Evolutionary conservation across 1,140 invertebrate genomes (phyloP), one percentile per base, ranked within the genome.

Genomic region (Drosophila mauritiana): DNA sequence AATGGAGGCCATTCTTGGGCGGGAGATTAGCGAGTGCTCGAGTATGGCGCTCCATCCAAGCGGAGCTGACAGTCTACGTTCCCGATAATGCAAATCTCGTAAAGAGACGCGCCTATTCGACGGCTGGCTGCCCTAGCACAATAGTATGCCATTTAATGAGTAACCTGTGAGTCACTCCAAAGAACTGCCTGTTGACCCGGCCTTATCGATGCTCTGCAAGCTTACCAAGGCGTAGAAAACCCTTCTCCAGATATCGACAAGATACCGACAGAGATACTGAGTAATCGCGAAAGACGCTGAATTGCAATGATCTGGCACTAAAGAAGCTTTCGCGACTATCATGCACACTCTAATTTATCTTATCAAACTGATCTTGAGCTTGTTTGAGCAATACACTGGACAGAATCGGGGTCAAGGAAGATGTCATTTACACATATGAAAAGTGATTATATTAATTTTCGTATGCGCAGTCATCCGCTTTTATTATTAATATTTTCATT

Each of bases 331-430:
- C 42, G n/a, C 22, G n/a, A 25, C 59, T 80, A 80, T 70, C 83
- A 70, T 45, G 56, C 63, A 72, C 61, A 61, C 40, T 36, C 48
- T 58, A 36, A 80, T 80, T 78, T 84, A 89, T 88, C 84, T 88
- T 88, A 88, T 88, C 84, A 84, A 88, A 80, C 25, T 78, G 80
- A 88, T 88, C 84, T 88, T 88, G 84, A 84, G 64, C 65, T 69
- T 72, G 45, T 51, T 65, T 49, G 39, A 45, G 45, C 22, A 62
- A 15, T 43, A 27, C 84, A 88, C 76, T 83, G 84, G 0, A 27
- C 31, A 39, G 31, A 73, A 85, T 64, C 34, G 37, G 37, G 37
- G 37, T 39, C 37, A 12, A 39, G 12, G 13, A 4, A 13, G 12
- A 13, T 37, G 11, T 8, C 7, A 31, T 31, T 31, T 31, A 31